A percentile compares a stretch with the other conserved stretches of the same genome.
These are phyloP conservation scores for Pelodytes ibericus DNA, from an alignment of 2,797 vertebrate genomes.

Conservation along the genomic window DNA sequence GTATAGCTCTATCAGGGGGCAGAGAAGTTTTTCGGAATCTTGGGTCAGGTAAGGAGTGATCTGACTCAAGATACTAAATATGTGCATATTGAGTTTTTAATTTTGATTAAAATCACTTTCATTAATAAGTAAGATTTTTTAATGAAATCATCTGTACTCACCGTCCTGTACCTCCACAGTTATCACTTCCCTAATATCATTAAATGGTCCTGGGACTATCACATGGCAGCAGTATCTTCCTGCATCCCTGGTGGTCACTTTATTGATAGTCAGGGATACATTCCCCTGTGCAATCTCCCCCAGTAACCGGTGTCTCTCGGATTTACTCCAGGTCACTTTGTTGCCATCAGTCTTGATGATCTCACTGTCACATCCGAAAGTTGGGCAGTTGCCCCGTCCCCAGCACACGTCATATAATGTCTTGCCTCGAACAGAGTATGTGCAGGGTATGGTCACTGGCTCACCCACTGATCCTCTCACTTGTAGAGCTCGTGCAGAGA, in stretches of 20 bases:
- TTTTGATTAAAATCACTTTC: too few species aligned
- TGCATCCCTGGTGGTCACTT: slow-evolving; percentile 40
- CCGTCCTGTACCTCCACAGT: slow-evolving; percentile 51
- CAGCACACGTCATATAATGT: slow-evolving; percentile 69
- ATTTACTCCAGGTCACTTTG: rapidly evolving
- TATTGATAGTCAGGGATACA: slow-evolving; percentile 65
- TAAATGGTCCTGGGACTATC: slow-evolving; percentile 71
- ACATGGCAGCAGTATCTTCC: slow-evolving; percentile 71
- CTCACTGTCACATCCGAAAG: slow-evolving; percentile 54
- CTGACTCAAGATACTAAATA: too few species aligned
- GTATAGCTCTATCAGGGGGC: too few species aligned
- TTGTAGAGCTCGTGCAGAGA: neutral
- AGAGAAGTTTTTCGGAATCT: too few species aligned
- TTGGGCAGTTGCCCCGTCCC: slow-evolving; percentile 68
- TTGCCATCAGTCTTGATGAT: slow-evolving; percentile 60
- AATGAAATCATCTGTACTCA: too few species aligned
- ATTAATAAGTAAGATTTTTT: too few species aligned
- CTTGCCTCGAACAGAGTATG: rapidly evolving
- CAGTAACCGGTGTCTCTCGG: slow-evolving; percentile 32
- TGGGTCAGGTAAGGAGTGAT: too few species aligned
- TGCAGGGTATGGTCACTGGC: slow-evolving; percentile 65
- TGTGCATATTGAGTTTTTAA: too few species aligned
- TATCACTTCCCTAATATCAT: slow-evolving; percentile 66
- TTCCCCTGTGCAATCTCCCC: slow-evolving; percentile 55
- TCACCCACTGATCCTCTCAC: slow-evolving; percentile 58